These are phyloP conservation scores for Pterobdella sp. DNA, from an alignment of 2,888 invertebrate species.

Conservation along the genomic window DNA sequence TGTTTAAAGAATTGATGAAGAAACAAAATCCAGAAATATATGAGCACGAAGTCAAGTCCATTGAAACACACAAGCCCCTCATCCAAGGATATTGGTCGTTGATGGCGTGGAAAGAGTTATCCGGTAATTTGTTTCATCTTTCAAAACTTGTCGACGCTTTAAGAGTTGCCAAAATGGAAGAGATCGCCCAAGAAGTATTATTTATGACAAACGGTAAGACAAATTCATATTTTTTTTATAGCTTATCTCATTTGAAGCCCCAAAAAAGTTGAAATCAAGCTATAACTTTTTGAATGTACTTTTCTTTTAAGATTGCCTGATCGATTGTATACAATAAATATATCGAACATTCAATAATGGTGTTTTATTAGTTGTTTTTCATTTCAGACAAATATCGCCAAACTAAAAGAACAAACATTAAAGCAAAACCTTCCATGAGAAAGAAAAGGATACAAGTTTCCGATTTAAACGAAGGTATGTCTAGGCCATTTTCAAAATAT, in stretches of 20 bases:
- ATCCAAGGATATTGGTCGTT: slow-evolving; percentile 32
- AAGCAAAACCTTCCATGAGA: neutral
- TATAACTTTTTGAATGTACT: neutral
- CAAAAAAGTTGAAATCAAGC: no score
- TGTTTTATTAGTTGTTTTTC: neutral
- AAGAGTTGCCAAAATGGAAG: slow-evolving; percentile 21
- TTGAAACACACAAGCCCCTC: slow-evolving; percentile 31
- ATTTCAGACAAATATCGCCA: slow-evolving; percentile 9
- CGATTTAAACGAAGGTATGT: slow-evolving; percentile 11
- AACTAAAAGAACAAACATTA: neutral
- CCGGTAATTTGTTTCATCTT: slow-evolving; percentile 22
- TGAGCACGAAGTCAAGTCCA: slow-evolving; percentile 21
- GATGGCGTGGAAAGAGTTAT: slow-evolving; percentile 30
- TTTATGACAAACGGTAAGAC: slow-evolving; percentile 16
- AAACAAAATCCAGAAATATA: slow-evolving; percentile 24
- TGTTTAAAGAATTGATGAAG: slow-evolving; percentile 29
- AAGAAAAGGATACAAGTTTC: slow-evolving; percentile 2
- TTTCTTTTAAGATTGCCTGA: neutral
- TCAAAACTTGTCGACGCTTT: slow-evolving; percentile 29
- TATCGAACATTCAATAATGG: no score
- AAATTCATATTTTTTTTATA: no score
- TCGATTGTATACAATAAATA: neutral
- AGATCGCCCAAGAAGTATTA: slow-evolving; percentile 26
- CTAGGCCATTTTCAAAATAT: no score
- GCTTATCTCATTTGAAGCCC: no score